Base-by-base conservation (phyloP, 92 coral and sea anemone species). In the Chrysogorgia sp. region DNA sequence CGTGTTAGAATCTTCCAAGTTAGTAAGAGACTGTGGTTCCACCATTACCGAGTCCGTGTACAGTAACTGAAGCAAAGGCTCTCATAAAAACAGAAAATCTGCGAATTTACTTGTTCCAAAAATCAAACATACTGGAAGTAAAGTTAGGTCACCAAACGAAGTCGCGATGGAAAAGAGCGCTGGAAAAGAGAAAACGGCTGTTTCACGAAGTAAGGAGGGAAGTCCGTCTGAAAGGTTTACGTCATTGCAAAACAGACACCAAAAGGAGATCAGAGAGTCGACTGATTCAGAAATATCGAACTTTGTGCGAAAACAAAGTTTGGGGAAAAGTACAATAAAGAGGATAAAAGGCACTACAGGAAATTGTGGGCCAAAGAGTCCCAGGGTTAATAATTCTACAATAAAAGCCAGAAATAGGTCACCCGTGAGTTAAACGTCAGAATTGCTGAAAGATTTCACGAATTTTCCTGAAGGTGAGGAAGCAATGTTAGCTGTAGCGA, bases 391-490 rank as follows among this genome's bases (percentile, higher is more conserved):
- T 2, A 58, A 41, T 7, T 19, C 75, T 40, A 13, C 58, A 58
- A 22, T 15, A 3, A 68, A 68, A 26, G 40, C 10, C 22, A 66
- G 71, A 10, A 78, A 71, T 33, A 92, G 85, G 0, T 81, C 88
- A 7, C 85, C 92, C 22, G 79, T 88, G 23, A 85, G 88, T 17
- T 88, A 91, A 34, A 93, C 98, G 7, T 83, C 90, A 37, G 90
- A 93, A 80, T 85, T 96, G 8, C 84, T 93, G n/a, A 89, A 87
- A 62, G 97, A 93, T 60, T 93, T 93, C 48, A 93, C 98, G n/a
- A 84, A 93, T 72, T 93, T 97, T 0, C 98, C 98, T 10, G 94
- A 93, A 89, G 98, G 98, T 93, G 87, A 53, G 50, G 31, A 29
- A 21, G 52, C 8, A 15, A 19, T n/a, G 10, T 45, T 70, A 25